Evolutionary conservation across 2,113 vertebrate species (phyloP).

Genomic region (Protobothrops flavoviridis): DNA sequence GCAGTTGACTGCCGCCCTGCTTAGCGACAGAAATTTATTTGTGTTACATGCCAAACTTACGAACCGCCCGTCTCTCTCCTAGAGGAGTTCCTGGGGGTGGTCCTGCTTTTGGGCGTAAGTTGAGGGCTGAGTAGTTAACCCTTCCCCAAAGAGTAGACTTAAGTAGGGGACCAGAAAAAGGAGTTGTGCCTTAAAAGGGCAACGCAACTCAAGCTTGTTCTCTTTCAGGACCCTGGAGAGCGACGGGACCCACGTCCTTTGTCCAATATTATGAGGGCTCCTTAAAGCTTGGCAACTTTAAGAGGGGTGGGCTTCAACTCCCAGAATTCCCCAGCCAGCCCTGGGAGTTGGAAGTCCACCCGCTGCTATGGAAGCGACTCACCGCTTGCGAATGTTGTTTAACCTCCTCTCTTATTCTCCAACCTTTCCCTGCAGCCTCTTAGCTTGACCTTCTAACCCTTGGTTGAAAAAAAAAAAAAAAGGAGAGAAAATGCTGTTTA

Average conservation of each 20-base stretch:
- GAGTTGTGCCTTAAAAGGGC: not conserved
- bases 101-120: too few species aligned
- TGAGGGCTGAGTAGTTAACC: not conserved
- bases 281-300: not conserved
- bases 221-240: conserved; percentile 49
- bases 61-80: too few species aligned
- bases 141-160: not conserved
- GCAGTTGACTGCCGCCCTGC: too few species aligned
- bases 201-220: not conserved
- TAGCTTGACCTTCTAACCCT: too few species aligned
- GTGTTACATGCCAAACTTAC: too few species aligned
- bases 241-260: accelerated
- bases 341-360: too few species aligned
- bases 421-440: not conserved
- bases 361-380: not conserved
- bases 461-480: too few species aligned
- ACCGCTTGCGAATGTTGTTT: not conserved
- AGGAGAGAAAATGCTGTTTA: not conserved
- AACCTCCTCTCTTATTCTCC: not conserved
- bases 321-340: too few species aligned
- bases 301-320: too few species aligned
- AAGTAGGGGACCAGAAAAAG: not conserved
- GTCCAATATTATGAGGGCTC: not conserved
- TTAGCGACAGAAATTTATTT: too few species aligned
- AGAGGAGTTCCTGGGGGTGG: too few species aligned